Evolutionary conservation across 2,888 invertebrate genomes (phyloP), one percentile per base, ranked within the genome.

Genomic region (Euclidia mi): DNA sequence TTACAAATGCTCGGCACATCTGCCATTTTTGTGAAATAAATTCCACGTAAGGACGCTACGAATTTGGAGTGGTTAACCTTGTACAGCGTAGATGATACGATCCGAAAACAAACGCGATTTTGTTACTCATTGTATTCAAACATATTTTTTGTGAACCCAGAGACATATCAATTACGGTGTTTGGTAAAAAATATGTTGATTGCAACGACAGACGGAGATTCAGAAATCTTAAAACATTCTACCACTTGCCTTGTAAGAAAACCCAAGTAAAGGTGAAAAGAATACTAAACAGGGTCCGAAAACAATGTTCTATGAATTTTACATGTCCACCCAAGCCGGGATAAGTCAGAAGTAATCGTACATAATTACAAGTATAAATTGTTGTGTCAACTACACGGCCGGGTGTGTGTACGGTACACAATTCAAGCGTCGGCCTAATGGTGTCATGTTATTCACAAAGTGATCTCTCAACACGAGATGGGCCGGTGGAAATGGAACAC

Each of bases 401-500:
- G 56, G 65, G 55, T 63, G 20, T 43, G 37, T 17, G 37, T 37
- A 7, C 32, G 40, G 67, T 47, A 46, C 43, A 46, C 41, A 47
- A 60, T 50, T 50, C 50, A 55, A 65, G 49, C 45, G 49, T 44
- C 58, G 40, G 17, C 40, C 63, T 52, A 61, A 74, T 63, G 48
- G 65, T 38, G 35, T 45, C 57, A 43, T 58, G 58, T 59, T 56
- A 49, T 68, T 52, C 55, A 60, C 65, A 55, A 52, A 70, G 56
- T 61, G 71, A 71, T 67, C 64, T 60, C 53, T 56, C 56, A 61
- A 53, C 50, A 56, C 52, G 55, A 66, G 68, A 65, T 62, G 56
- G 38, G 51, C 37, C 47, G 29, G 42, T 71, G 65, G 65, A 73
- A 71, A 78, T 74, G 66, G 71, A 73, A 79, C 79, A 72, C 75